Base-by-base conservation (phyloP, 2,888 invertebrate genomes). In the Orthosia cruda region DNA sequence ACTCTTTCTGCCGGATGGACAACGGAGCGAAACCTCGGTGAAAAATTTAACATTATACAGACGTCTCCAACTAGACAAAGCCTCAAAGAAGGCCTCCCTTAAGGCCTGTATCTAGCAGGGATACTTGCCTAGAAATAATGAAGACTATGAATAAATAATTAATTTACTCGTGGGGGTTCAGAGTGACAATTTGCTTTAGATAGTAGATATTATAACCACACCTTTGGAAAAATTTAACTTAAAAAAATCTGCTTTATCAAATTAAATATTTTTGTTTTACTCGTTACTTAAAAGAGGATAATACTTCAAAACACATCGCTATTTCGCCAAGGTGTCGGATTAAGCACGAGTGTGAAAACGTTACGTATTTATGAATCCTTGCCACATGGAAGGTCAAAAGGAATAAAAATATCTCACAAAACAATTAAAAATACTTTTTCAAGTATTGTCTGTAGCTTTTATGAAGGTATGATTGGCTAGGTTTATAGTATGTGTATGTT, bases 321-420 rank as follows among this genome's bases (percentile, higher is more conserved):
- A 13, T 20, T 47, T 52, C 50, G n/a, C 18, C 3, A 18, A 49
- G 65, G 77, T 77, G 81, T 81, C n/a, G 65, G 74, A 81, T 81
- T 74, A 81, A 40, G 18, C 47, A 61, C 5, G 32, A 65, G 77
- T 62, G 81, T 81, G 55, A 77, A 81, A 61, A 15, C 32, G 40
- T 77, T 55, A 74, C 16, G 23, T 57, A 65, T 77, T 77, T 50
- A 77, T 74, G 54, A 81, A 65, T 32, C 32, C 55, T 20, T 16
- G 55, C 61, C 64, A 55, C 65, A 61, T 52, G 2, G 65, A 74
- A 74, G 58, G 77, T 55, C 50, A 65, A 50, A 70, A 50, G 23
- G 50, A 11, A 47, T 54, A 61, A 74, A n/a, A 61, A 61, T 1
- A 26, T 61, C 16, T 32, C 12, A 55, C 23, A 12, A 61, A 80